Percentiles rank a stretch among this genome's conserved stretches.
Evolutionary conservation across 2,888 invertebrate species (phyloP).

Genomic region (Polydrusus pterygomalis): DNA sequence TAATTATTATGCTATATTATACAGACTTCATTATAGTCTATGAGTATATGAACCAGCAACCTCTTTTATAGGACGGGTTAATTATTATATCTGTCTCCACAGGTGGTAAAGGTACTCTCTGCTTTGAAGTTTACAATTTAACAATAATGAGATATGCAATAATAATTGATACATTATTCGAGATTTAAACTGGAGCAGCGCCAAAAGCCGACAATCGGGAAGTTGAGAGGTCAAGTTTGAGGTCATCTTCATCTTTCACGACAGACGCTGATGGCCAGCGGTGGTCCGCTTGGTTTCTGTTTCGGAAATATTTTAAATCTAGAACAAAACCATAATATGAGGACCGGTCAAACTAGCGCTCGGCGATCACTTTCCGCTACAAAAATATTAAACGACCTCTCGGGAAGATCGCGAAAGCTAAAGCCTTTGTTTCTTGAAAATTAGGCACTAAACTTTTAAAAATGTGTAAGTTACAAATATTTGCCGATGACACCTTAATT

Average conservation of each 20-base stretch:
- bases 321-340: slow-evolving; percentile 16
- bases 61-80: neutral
- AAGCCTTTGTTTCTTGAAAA: no score
- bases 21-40: no score
- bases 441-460: no score
- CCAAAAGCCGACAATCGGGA: slow-evolving; percentile 27
- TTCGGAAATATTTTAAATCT: slow-evolving; percentile 32
- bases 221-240: slow-evolving; percentile 31
- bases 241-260: slow-evolving; percentile 25
- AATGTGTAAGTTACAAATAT: no score
- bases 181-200: slow-evolving; percentile 23
- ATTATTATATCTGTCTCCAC: slow-evolving; percentile 18
- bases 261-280: slow-evolving; percentile 28
- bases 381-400: no score
- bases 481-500: no score
- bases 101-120: neutral
- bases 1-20: no score
- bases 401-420: no score
- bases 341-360: neutral
- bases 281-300: slow-evolving; percentile 23
- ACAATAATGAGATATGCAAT: slow-evolving; percentile 25
- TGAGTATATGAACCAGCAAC: no score
- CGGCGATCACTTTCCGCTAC: no score
- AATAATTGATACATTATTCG: slow-evolving; percentile 26
- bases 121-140: slow-evolving; percentile 16